Evolutionary conservation across 2,888 invertebrate species (phyloP).

Genomic region (Mongoloraphidia duomilia): DNA sequence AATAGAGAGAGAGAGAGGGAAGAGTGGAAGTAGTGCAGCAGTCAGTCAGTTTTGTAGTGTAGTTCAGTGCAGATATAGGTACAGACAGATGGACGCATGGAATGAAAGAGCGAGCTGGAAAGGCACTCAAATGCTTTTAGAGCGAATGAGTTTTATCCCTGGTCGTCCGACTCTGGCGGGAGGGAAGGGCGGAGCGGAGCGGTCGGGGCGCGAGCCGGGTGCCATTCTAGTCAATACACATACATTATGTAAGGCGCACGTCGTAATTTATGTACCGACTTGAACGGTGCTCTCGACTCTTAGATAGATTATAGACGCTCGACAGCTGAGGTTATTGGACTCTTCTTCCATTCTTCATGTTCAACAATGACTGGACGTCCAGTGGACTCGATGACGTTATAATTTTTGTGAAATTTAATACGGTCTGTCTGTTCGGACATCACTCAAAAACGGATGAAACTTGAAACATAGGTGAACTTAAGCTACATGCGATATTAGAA

Average conservation of each 20-base stretch:
- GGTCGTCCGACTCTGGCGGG: slow-evolving; percentile 19
- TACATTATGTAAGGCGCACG: slow-evolving; percentile 3
- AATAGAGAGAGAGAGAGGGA: too few relatives aligned
- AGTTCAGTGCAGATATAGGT: too few relatives aligned
- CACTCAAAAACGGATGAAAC: too few relatives aligned
- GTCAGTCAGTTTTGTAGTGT: too few relatives aligned
- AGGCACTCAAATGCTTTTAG: slow-evolving; percentile 28
- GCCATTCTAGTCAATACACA: not conserved
- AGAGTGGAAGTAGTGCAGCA: too few relatives aligned
- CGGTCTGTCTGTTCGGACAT: too few relatives aligned
- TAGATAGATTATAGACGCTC: not conserved
- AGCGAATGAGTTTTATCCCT: slow-evolving; percentile 26
- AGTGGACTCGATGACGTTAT: too few relatives aligned
- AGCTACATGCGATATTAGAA: too few relatives aligned
- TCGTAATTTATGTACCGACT: slow-evolving; percentile 1
- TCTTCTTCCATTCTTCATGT: not conserved
- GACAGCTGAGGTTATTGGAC: slow-evolving; percentile 9
- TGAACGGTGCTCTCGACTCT: too few relatives aligned
- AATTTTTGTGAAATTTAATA: too few relatives aligned
- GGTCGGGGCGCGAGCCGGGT: slow-evolving; percentile 13
- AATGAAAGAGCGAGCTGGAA: slow-evolving; percentile 11
- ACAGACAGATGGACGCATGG: slow-evolving; percentile 1
- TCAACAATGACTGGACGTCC: too few relatives aligned
- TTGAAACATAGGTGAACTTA: too few relatives aligned
- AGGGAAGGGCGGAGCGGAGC: slow-evolving; percentile 15